Conservation (phyloP, 2,113 vertebrate genomes). For the Atractosteus spatula region DNA sequence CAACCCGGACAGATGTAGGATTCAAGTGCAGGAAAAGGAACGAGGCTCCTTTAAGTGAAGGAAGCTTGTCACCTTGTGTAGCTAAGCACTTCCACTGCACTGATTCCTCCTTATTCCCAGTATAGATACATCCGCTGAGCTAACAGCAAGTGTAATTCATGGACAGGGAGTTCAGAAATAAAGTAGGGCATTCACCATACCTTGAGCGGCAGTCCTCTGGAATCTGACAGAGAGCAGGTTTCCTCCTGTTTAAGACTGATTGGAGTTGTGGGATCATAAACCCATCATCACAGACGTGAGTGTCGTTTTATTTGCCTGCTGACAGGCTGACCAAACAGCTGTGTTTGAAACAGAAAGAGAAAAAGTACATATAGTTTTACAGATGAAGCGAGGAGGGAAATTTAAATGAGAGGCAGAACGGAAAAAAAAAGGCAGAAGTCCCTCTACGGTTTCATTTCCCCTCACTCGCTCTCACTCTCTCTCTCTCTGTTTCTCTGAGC, state of each 20-base stretch:
- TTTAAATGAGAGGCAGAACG: constrained; percentile 24
- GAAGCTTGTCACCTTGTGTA: constrained; percentile 6
- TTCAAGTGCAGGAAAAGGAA: background rate
- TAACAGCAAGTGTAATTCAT: constrained; percentile 15
- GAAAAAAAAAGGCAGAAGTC: constrained; percentile 24
- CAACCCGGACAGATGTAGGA: too few relatives aligned
- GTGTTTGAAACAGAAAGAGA: constrained; percentile 12
- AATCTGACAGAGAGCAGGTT: constrained; percentile 27
- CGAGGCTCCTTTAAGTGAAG: constrained; percentile 24
- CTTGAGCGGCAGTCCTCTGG: constrained; percentile 37
- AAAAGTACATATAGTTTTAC: constrained; percentile 28
- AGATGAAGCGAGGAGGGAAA: constrained; percentile 22
- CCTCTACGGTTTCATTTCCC: constrained; percentile 33
- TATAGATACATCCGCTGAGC: constrained; percentile 20
- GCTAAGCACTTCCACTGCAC: constrained; percentile 19
- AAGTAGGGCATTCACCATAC: constrained; percentile 43
- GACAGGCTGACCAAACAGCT: constrained; percentile 16
- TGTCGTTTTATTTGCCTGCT: constrained; percentile 4
- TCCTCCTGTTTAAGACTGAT: constrained; percentile 11
- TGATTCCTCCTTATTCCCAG: constrained; percentile 19
- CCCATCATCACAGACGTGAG: background rate
- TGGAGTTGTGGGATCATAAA: constrained; percentile 20
- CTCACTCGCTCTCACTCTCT: constrained; percentile 29
- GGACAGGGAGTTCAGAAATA: constrained; percentile 7
- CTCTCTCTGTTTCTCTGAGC: constrained; percentile 30